Base-by-base conservation (phyloP, 2,113 vertebrate species). In the Pavo muticus region DNA sequence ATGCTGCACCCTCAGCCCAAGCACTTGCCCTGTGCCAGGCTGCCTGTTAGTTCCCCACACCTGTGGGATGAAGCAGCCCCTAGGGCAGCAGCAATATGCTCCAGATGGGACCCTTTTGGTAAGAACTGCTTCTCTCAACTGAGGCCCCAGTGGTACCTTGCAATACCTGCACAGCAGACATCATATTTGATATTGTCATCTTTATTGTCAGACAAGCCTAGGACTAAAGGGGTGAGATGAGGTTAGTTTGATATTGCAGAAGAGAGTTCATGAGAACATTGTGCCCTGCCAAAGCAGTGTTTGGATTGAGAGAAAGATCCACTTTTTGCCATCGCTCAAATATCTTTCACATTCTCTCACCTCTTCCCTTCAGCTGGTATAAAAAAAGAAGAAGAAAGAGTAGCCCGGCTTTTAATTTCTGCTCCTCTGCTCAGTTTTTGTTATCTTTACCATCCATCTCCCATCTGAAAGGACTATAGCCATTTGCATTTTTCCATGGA, bases 221-320 rank as follows among this genome's bases (percentile, higher is more conserved):
- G 32, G 37, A 52, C 35, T 76, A 25, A 68, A 60, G 20, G 25
- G 16, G 10, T 0, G 4, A 50, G 18, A 45, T 69, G 39, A 30
- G 74, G n/a, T 79, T 48, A 45, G 11, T 73, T 18, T 60, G 44
- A 39, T 71, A 63, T 4, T 32, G 88, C 65, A 86, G 32, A 95
- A 79, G 67, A 45, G 1, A 47, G 17, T n/a, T 71, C 14, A 57
- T 0, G 0, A 88, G 64, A 42, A 84, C 60, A 15, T 57, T 83
- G 9, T 60, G 47, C 30, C 27, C 83, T 67, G 68, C 32, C 29
- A 37, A 68, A 56, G 47, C 16, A 74, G 47, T 52, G 74, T 47
- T 82, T 78, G 19, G 37, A 37, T 71, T 10, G 78, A 87, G 32
- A 45, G n/a, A 78, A 39, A 30, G 47, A 77, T 60, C 48, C 12